These are phyloP conservation scores for Collichthys lucidus DNA, from an alignment of 2,113 vertebrate genomes.

Conservation along the genomic window DNA sequence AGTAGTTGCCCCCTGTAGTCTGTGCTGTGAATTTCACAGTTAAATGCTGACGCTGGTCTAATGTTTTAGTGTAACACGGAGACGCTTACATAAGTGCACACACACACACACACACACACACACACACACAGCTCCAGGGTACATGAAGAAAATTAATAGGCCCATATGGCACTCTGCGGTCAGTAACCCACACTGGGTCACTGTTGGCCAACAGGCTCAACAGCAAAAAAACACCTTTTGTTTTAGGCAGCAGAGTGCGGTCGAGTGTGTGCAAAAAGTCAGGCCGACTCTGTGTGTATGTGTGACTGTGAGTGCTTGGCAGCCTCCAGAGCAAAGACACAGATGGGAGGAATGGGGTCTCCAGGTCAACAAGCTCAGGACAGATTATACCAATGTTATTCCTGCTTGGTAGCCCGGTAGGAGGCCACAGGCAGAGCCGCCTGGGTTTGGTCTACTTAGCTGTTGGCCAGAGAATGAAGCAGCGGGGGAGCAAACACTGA, in stretches of 20 bases:
- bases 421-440: constrained; percentile 14
- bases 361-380: constrained; percentile 31
- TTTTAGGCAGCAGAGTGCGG: constrained; percentile 20
- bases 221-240: constrained; percentile 24
- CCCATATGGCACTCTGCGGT: constrained; percentile 1
- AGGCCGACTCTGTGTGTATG: not conserved
- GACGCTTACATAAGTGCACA: too few relatives aligned
- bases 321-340: constrained; percentile 8
- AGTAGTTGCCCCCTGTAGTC: not conserved
- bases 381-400: constrained; percentile 55
- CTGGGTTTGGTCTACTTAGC: not conserved
- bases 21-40: not conserved
- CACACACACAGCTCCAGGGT: not conserved
- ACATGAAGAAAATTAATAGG: constrained; percentile 16
- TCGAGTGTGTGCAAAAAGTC: constrained; percentile 3
- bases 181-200: constrained; percentile 9
- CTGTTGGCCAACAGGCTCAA: constrained; percentile 6
- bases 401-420: constrained; percentile 10
- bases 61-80: not conserved
- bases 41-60: not conserved
- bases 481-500: not conserved
- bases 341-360: constrained; percentile 37
- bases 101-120: not conserved
- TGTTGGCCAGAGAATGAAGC: not conserved
- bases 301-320: constrained; percentile 15